A percentile compares a stretch with the other conserved stretches of the same genome.
These are phyloP conservation scores for Pteria penguin DNA, from an alignment of 2,888 invertebrate genomes.

Conservation along the genomic window DNA sequence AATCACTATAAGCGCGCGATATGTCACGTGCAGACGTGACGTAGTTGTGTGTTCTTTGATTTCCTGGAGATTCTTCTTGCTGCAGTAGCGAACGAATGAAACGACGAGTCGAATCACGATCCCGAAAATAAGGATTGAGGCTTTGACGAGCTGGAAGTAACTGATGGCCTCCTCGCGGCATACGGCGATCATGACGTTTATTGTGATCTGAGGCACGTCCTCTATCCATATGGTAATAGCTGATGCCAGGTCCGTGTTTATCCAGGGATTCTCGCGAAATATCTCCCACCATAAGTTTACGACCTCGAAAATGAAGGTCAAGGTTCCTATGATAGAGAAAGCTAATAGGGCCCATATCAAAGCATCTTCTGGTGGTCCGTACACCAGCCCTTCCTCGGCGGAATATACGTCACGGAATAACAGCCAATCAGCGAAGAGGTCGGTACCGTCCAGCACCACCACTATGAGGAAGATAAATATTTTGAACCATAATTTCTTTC, in stretches of 20 bases:
- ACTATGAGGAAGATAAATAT: conserved; percentile 54
- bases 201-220: conserved; percentile 61
- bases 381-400: conserved; percentile 61
- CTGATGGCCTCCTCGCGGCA: conserved; percentile 66
- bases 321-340: conserved; percentile 60
- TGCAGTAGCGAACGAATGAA: conserved; percentile 58
- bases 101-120: conserved; percentile 61
- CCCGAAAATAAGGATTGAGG: conserved; percentile 61
- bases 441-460: conserved; percentile 55
- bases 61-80: conserved; percentile 50
- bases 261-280: conserved; percentile 53
- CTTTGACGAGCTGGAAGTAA: conserved; percentile 64
- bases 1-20: conserved; percentile 63
- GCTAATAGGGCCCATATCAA: conserved; percentile 48
- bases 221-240: conserved; percentile 62
- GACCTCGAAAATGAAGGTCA: conserved; percentile 58
- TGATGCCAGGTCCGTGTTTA: conserved; percentile 56
- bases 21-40: conserved; percentile 59
- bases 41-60: conserved; percentile 47
- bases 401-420: conserved; percentile 54
- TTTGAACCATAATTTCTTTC: conserved; percentile 54
- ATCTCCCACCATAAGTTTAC: conserved; percentile 55
- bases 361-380: conserved; percentile 54
- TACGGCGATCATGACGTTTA: conserved; percentile 61
- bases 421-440: conserved; percentile 65